phyloP scores from a whole-genome alignment of 2,113 vertebrate genomes.

The Peromyscus leucopus region DNA sequence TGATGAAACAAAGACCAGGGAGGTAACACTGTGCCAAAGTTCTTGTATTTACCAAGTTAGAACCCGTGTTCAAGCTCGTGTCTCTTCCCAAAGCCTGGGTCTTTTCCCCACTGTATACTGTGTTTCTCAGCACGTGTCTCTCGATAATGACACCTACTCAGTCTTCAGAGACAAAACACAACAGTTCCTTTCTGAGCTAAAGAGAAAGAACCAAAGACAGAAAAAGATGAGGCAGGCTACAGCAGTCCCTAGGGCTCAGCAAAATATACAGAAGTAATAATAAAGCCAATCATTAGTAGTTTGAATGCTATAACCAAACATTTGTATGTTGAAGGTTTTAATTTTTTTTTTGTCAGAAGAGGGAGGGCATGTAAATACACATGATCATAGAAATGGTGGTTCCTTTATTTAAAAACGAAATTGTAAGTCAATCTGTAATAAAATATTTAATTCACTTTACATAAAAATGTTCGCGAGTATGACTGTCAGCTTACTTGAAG shows the following conservation, averaged over 20 bases:
- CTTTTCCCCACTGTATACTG: not conserved
- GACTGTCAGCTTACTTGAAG: not conserved
- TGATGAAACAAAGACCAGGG: not conserved
- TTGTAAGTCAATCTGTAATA: not conserved
- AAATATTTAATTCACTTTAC: not conserved
- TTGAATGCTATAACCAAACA: not conserved
- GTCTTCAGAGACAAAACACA: not conserved
- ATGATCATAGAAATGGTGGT: not conserved
- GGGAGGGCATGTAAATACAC: not conserved
- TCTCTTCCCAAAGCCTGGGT: not conserved
- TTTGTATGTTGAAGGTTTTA: not conserved
- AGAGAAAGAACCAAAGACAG: slow-evolving; percentile 16
- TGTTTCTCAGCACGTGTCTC: not conserved
- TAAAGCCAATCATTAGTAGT: not conserved
- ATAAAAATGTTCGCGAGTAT: not conserved
- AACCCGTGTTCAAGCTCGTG: not conserved
- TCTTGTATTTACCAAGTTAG: not conserved
- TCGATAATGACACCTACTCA: not conserved
- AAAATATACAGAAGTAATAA: not conserved
- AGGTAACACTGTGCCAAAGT: not conserved
- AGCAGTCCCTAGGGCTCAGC: not conserved
- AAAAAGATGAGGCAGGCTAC: not conserved
- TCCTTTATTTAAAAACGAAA: slow-evolving; percentile 1
- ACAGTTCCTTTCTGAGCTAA: not conserved
- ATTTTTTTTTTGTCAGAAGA: not conserved